These are phyloP conservation scores for Drosophila navojoa DNA, from an alignment of 1,140 invertebrate species.

Conservation along the genomic window DNA sequence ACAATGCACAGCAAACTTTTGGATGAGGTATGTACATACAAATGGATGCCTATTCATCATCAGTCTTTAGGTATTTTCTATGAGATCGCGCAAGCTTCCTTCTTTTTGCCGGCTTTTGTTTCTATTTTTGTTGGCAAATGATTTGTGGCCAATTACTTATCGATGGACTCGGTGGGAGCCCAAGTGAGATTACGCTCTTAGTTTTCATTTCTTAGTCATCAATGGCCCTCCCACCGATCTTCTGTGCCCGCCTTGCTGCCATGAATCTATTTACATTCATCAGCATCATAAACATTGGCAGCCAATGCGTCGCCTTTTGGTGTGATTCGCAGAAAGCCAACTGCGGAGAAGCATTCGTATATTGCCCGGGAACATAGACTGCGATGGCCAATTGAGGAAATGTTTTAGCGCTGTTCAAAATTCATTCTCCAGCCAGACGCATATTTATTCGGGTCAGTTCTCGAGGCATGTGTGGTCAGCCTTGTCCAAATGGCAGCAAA, in stretches of 20 bases:
- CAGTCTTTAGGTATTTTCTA: slow-evolving; percentile 6
- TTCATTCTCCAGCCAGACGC: neutral
- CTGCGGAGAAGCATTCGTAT: slow-evolving; percentile 60
- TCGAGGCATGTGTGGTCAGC: neutral
- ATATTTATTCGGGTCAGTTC: too few relatives aligned
- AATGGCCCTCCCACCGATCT: neutral
- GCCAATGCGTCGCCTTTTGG: slow-evolving; percentile 34
- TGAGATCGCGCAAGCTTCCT: slow-evolving; percentile 4
- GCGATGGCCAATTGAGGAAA: slow-evolving; percentile 55
- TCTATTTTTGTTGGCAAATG: slow-evolving; percentile 51
- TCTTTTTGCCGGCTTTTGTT: slow-evolving; percentile 14
- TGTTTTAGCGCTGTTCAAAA: slow-evolving; percentile 17
- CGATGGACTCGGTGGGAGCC: slow-evolving; percentile 11
- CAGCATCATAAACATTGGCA: slow-evolving; percentile 57
- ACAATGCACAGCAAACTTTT: slow-evolving; percentile 81
- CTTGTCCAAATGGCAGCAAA: slow-evolving; percentile 15
- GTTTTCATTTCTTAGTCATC: slow-evolving; percentile 55
- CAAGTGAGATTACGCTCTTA: slow-evolving; percentile 20
- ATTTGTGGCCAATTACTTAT: slow-evolving; percentile 36
- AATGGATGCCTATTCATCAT: slow-evolving; percentile 1
- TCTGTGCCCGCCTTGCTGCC: slow-evolving; percentile 36
- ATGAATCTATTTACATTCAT: slow-evolving; percentile 67
- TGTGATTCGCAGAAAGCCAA: slow-evolving; percentile 15
- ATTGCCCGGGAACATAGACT: slow-evolving; percentile 44
- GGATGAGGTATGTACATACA: slow-evolving; percentile 72